Conservation (phyloP, 2,888 invertebrate species). For the Diadromus collaris region DNA sequence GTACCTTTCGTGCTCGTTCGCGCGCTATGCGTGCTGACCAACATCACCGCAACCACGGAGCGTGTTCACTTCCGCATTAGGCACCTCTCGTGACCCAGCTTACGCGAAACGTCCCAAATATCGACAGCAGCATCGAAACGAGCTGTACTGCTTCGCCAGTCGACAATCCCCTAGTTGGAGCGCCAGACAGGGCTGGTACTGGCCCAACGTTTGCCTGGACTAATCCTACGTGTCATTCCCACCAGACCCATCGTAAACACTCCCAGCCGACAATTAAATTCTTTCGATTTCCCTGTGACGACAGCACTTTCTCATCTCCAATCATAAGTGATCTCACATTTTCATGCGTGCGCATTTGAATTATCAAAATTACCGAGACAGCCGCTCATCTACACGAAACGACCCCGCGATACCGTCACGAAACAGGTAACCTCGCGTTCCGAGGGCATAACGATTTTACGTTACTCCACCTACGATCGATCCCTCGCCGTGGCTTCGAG, state of each 20-base stretch:
- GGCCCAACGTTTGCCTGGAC: not conserved
- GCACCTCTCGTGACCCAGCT: constrained; percentile 27
- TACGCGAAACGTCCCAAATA: constrained; percentile 26
- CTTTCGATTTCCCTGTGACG: not conserved
- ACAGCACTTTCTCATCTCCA: not conserved
- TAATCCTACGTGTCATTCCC: not conserved
- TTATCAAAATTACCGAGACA: not conserved
- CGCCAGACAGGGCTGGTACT: not conserved
- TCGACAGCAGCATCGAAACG: constrained; percentile 37
- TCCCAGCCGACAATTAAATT: not conserved
- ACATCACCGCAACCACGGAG: constrained; percentile 6
- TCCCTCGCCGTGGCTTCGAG: constrained; percentile 45
- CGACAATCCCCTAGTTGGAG: not conserved
- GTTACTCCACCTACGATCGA: constrained; percentile 26
- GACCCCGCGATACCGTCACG: not conserved
- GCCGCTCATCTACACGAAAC: not conserved
- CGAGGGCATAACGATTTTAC: constrained; percentile 23
- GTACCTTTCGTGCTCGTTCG: constrained; percentile 42
- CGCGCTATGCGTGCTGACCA: constrained; percentile 23
- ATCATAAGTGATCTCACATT: not conserved
- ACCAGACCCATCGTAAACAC: no score
- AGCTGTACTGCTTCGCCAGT: not conserved
- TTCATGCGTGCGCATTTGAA: not conserved
- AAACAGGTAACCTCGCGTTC: constrained; percentile 29
- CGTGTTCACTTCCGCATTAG: constrained; percentile 40